Percentiles rank a stretch among this genome's conserved stretches.
Conservation (phyloP, 2,888 invertebrate genomes). For the Caprella mutica region DNA sequence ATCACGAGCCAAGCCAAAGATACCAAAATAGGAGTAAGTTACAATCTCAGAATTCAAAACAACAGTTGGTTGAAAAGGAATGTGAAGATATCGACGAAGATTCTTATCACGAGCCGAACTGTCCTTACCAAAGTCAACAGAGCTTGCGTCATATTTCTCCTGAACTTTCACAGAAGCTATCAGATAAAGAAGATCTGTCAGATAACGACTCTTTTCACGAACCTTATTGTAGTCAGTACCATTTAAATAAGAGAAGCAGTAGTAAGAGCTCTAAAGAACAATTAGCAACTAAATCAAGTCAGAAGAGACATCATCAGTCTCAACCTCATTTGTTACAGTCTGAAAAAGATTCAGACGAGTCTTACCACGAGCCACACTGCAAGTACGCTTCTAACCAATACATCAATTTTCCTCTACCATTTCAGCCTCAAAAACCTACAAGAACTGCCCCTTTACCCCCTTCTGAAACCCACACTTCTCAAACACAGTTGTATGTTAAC, state of each 20-base stretch:
- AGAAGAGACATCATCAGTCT: no score
- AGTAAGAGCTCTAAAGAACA: not conserved
- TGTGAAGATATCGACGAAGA: conserved; percentile 10
- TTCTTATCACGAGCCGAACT: conserved; percentile 6
- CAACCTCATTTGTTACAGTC: not conserved
- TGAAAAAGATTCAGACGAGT: conserved; percentile 5
- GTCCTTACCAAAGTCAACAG: conserved; percentile 9
- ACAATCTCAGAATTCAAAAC: not conserved
- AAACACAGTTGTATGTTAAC: conserved; percentile 7
- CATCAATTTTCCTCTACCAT: conserved; percentile 10
- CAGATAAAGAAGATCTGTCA: not conserved
- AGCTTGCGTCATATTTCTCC: not conserved
- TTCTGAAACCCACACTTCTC: not conserved
- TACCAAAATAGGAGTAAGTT: conserved; percentile 1
- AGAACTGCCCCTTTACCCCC: conserved; percentile 5
- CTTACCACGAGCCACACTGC: conserved; percentile 7
- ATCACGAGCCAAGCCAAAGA: not conserved
- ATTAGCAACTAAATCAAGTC: no score
- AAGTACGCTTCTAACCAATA: conserved; percentile 6
- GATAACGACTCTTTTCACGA: conserved; percentile 11
- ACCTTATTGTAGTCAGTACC: conserved; percentile 10
- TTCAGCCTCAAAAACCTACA: not conserved
- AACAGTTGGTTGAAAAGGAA: no score
- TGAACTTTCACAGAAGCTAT: not conserved
- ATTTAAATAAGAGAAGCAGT: not conserved